Base-by-base conservation (phyloP, 2,113 vertebrate species). In the Calidris pygmaea region DNA sequence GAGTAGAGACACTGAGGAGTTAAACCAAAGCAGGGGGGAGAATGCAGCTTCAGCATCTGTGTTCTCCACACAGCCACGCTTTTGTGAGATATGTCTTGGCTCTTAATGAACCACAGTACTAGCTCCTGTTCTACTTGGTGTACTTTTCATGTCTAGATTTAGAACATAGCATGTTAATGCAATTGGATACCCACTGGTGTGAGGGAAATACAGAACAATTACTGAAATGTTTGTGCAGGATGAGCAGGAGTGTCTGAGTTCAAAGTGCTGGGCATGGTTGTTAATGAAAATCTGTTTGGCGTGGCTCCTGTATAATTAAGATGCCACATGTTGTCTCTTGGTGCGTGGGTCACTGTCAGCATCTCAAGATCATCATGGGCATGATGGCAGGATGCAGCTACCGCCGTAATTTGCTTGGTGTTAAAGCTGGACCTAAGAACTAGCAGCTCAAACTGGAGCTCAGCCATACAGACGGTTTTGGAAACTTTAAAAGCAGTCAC, bases 21-120 rank as follows among this genome's bases (percentile, higher is more conserved):
- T 92, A 88, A 80, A 87, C 13, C 45, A 48, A 87, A 73, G 9
- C 5, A 6, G 7, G 12, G 15, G 53, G 26, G 3, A 71, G 50
- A 74, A 35, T 56, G 66, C 43, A 79, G 0, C 20, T 93, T 86
- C 34, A 81, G 50, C 68, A 47, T 59, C 37, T 58, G 26, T 56
- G 27, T 43, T 90, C 32, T 78, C 12, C 27, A 30, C 8, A 37
- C 5, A 7, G 21, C 35, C 9, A 4, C 0, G 0, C 32, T 63
- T 85, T 34, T 52, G 22, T 71, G 47, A 81, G 56, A 47, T 74
- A 35, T 2, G 2, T 78, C 39, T 75, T 81, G 80, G 43, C 34
- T 78, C 56, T 92, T 10, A 56, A 10, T 47, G 60, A 86, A 72
- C 20, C 29, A 27, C 73, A 63, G 1, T 43, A 55, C 37, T 52